Conservation (phyloP, 2,888 invertebrate genomes). For the Alsophila aescularia region DNA sequence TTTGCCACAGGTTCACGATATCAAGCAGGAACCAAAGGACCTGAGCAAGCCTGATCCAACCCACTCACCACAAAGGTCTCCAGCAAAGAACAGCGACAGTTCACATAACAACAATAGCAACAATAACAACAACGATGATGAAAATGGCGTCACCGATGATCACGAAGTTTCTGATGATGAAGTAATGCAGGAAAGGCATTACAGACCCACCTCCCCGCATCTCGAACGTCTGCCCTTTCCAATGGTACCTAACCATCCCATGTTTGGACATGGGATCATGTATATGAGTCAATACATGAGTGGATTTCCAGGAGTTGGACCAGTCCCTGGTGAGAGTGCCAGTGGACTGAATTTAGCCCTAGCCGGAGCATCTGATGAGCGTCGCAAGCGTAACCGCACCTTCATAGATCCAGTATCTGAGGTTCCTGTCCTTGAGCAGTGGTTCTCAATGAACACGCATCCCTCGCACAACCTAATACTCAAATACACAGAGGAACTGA, state of each 20-base stretch:
- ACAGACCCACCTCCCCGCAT: conserved; percentile 70
- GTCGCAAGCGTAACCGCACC: conserved; percentile 97
- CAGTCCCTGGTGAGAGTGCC: conserved; percentile 84
- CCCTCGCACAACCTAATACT: conserved; percentile 99
- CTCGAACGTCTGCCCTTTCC: conserved; percentile 87
- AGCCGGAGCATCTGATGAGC: conserved; percentile 90
- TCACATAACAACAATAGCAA: conserved; percentile 76
- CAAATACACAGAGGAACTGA: conserved; percentile 98
- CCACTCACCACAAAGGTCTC: conserved; percentile 79
- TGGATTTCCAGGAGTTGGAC: conserved; percentile 80
- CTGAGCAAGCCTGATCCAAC: conserved; percentile 69
- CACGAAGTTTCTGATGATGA: conserved; percentile 83
- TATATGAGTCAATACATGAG: conserved; percentile 95
- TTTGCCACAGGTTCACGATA: conserved; percentile 76
- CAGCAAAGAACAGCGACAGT: conserved; percentile 83
- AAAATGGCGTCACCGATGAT: conserved; percentile 77
- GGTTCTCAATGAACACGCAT: conserved; percentile 99
- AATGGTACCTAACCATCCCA: conserved; percentile 91
- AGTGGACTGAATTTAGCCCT: conserved; percentile 87
- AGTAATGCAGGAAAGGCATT: conserved; percentile 71
- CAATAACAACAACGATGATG: conserved; percentile 74
- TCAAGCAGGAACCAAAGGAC: conserved; percentile 83
- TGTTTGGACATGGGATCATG: conserved; percentile 96
- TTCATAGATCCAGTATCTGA: conserved; percentile 99
- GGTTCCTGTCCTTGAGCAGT: conserved; percentile 96